phyloP scores from a whole-genome alignment of 2,113 vertebrate species.

The Alligator mississippiensis region DNA sequence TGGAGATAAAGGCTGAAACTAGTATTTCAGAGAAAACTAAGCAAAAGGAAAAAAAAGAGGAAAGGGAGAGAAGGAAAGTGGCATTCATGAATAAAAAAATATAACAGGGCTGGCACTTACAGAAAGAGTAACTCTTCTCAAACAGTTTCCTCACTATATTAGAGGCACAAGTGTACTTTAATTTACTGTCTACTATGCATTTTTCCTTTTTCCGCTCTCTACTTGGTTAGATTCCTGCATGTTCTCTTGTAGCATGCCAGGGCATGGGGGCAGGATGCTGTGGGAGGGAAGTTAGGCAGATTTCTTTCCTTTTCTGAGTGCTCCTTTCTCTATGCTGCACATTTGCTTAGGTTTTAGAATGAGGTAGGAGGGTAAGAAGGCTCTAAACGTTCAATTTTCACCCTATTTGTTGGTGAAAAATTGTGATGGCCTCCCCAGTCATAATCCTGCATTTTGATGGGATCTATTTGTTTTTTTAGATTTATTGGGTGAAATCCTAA shows the following conservation, averaged over 20 bases:
- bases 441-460: neutral
- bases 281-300: constrained; percentile 8
- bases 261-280: neutral
- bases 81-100: neutral
- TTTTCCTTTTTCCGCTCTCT: neutral
- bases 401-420: neutral
- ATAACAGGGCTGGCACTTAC: neutral
- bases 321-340: neutral
- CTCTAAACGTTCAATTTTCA: neutral
- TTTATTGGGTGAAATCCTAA: neutral
- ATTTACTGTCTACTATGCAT: neutral
- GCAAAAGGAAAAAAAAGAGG: too few species aligned
- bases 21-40: neutral
- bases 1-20: neutral
- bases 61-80: too few species aligned
- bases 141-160: neutral
- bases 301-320: neutral
- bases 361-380: neutral
- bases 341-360: constrained; percentile 33
- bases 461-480: neutral
- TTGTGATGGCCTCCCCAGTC: neutral
- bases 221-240: neutral
- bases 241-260: neutral
- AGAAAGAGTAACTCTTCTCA: neutral
- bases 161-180: neutral